phyloP scores from a whole-genome alignment of 2,888 invertebrate genomes.

The Aleiodes leptofemur region DNA sequence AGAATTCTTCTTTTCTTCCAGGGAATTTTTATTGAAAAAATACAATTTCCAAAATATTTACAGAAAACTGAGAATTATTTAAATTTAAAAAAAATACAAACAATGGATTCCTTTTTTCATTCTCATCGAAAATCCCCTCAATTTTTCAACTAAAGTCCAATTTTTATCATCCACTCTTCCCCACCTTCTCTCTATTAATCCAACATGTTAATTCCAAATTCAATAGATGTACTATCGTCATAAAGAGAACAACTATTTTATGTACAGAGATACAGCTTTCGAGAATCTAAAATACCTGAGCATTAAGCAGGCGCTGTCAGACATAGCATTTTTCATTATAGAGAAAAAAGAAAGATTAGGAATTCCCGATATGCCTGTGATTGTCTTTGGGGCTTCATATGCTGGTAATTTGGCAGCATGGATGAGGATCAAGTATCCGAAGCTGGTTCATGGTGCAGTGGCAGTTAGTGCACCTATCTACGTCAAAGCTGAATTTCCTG shows the following conservation, averaged over 20 bases:
- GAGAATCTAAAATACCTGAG: conserved; percentile 80
- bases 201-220: too few relatives aligned
- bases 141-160: too few relatives aligned
- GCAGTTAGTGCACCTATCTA: conserved; percentile 80
- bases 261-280: conserved; percentile 77
- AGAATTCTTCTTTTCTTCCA: too few relatives aligned
- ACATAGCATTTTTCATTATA: conserved; percentile 81
- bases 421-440: conserved; percentile 79
- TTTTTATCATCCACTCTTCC: too few relatives aligned
- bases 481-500: conserved; percentile 79
- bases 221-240: too few relatives aligned
- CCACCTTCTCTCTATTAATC: too few relatives aligned
- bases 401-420: conserved; percentile 80
- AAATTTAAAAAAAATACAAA: too few relatives aligned
- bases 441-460: conserved; percentile 78
- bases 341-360: conserved; percentile 69
- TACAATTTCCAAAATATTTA: too few relatives aligned
- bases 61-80: too few relatives aligned
- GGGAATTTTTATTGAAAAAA: too few relatives aligned
- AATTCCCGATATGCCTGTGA: conserved; percentile 73
- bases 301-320: conserved; percentile 83
- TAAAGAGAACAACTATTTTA: neutral
- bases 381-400: conserved; percentile 80
- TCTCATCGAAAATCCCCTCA: too few relatives aligned
- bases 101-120: too few relatives aligned